Evolutionary conservation across 2,888 invertebrate species (phyloP), one percentile per base, ranked within the genome.

Genomic region (Lumbricus terrestris): DNA sequence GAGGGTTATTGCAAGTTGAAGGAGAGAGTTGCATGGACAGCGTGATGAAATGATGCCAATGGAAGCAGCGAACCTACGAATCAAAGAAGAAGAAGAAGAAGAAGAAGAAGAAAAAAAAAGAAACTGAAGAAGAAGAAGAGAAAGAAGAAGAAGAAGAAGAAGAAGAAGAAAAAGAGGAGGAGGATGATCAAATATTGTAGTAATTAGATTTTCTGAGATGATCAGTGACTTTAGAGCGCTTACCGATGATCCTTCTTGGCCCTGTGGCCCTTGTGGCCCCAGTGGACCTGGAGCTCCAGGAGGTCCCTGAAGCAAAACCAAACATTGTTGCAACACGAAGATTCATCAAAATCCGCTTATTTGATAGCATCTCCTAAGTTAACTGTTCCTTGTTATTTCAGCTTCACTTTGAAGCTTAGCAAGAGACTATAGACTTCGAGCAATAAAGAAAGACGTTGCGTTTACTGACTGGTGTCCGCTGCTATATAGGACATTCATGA

Each of bases 211-310:
- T n/a, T 69, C 6, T 69, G 11, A n/a, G n/a, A 69, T 69, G n/a
- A n/a, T 69, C 29, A 69, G 29, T 69, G 6, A 69, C 8, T n/a
- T 8, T 69, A n/a, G n/a, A 69, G 8, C 35, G 23, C 88, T 8
- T 33, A 88, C 89, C 89, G 89, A 37, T 47, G 40, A 6, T 35
- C 89, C 89, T 11, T 89, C 47, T n/a, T n/a, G 54, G 20, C 89
- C 89, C 34, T 69, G 89, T 54, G 69, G 89, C 37, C 89, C 89
- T n/a, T 89, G 89, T 35, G 47, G 89, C n/a, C 89, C 89, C 69
- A 82, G 18, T 33, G 47, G 54, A 42, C 89, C 89, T 1, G 47
- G 54, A 69, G 35, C 33, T 33, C 89, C 89, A 54, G 47, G 37
- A 20, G 47, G 54, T 8, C 89, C 89, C 89, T 89, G 37, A 42